These are phyloP conservation scores for Scyliorhinus canicula DNA, from an alignment of 2,797 vertebrate genomes.

Conservation along the genomic window DNA sequence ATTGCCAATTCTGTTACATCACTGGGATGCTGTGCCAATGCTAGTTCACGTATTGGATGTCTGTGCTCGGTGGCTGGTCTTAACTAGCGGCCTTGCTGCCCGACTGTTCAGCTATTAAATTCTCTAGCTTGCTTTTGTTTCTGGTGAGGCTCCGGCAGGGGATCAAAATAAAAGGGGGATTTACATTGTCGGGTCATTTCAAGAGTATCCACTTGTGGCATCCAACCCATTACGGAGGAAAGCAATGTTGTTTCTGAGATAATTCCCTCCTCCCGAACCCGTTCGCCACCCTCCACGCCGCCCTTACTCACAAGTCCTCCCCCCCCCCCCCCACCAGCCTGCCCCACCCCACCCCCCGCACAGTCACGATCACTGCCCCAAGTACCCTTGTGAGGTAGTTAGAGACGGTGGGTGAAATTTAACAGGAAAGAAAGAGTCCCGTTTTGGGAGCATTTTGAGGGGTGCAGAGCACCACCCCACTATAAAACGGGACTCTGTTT, in stretches of 20 bases:
- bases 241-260: not conserved
- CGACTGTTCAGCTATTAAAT: not conserved
- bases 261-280: not conserved
- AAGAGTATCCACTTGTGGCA: not conserved
- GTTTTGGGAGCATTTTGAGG: no score
- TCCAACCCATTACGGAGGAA: not conserved
- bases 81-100: not conserved
- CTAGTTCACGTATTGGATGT: not conserved
- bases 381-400: not conserved
- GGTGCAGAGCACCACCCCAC: no score
- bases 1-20: not conserved
- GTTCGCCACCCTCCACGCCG: no score
- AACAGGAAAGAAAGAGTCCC: no score
- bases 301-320: no score
- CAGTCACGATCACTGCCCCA: not conserved
- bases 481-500: no score
- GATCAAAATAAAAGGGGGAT: not conserved
- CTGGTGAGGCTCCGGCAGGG: not conserved
- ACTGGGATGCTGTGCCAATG: not conserved
- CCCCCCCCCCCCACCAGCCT: no score
- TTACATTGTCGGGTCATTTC: not conserved
- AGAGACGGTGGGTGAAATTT: no score
- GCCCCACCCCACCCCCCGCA: not conserved
- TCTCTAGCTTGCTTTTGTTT: not conserved
- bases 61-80: not conserved